Base-by-base conservation (phyloP, 2,113 vertebrate species). In the Lucifuga dentata region DNA sequence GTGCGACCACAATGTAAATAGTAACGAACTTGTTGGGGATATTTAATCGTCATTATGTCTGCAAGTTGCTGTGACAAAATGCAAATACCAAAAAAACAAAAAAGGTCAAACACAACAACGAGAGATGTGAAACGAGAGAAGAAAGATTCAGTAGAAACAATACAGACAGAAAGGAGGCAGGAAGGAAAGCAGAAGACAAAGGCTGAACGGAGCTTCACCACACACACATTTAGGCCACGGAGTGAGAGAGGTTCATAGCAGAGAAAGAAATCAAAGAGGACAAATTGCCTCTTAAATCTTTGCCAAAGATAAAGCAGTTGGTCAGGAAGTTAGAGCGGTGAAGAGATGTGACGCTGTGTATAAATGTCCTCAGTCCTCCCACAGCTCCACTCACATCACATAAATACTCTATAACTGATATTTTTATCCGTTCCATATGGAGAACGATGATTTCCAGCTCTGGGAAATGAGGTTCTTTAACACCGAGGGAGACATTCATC, bases 341-440 rank as follows among this genome's bases (percentile, higher is more conserved):
- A 7, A 46, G 57, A 52, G 43, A 56, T 51, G 48, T 64, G 59
- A 60, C 74, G 56, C 43, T 49, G 43, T 44, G 51, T 60, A 50
- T 19, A 66, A 74, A 73, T 46, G 79, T 68, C 69, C 55, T 19
- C 20, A 5, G n/a, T 16, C 10, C 46, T 49, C 70, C 60, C 40
- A 51, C 38, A 43, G 29, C 38, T 17, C 45, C 40, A 40, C n/a
- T 70, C 24, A 12, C 41, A 50, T 64, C 58, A 65, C 49, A 70
- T 66, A 68, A 76, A 76, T 55, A 29, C 26, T 5, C 3, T 29
- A 61, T 13, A 64, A 32, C 16, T 38, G 60, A 65, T 68, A 51
- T 72, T 62, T 66, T 61, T 44, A 84, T 80, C 43, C 16, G 5
- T 58, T 61, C 76, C 76, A 69, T 57, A 68, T 69, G 76, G 48